Conservation (phyloP, 2,888 invertebrate species). For the Protophormia terraenovae region DNA sequence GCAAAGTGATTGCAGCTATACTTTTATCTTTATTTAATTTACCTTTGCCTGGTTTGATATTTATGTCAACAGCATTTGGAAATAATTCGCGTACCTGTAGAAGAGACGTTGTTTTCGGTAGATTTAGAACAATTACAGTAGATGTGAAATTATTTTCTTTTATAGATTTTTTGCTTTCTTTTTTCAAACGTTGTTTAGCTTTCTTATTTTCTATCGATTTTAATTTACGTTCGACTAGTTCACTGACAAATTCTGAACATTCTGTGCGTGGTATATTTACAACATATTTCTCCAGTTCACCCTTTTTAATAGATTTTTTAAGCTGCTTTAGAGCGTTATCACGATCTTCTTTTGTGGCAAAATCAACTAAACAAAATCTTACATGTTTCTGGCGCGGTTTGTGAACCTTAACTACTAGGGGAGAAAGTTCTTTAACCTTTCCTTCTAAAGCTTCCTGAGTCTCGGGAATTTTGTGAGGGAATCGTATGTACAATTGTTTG, state of each 20-base stretch:
- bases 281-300: conserved; percentile 70
- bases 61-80: conserved; percentile 76
- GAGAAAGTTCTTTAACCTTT: conserved; percentile 72
- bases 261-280: conserved; percentile 76
- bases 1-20: conserved; percentile 76
- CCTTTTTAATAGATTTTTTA: conserved; percentile 66
- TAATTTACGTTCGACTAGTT: conserved; percentile 73
- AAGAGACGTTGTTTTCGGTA: conserved; percentile 75
- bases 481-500: conserved; percentile 76
- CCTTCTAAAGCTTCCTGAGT: conserved; percentile 72
- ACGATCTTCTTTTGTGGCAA: conserved; percentile 74
- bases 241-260: conserved; percentile 73
- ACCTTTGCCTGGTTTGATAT: conserved; percentile 73
- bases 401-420: conserved; percentile 71
- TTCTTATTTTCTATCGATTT: conserved; percentile 73
- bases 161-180: conserved; percentile 70
- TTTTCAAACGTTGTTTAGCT: conserved; percentile 72
- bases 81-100: conserved; percentile 75
- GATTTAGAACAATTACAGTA: conserved; percentile 74
- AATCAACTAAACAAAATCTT: conserved; percentile 77
- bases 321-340: conserved; percentile 70
- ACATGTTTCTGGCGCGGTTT: conserved; percentile 78
- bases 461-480: conserved; percentile 75
- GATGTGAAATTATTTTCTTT: conserved; percentile 73
- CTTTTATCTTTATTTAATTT: conserved; percentile 70